Conservation (phyloP, 2,888 invertebrate species). For the Corbicula japonica region DNA sequence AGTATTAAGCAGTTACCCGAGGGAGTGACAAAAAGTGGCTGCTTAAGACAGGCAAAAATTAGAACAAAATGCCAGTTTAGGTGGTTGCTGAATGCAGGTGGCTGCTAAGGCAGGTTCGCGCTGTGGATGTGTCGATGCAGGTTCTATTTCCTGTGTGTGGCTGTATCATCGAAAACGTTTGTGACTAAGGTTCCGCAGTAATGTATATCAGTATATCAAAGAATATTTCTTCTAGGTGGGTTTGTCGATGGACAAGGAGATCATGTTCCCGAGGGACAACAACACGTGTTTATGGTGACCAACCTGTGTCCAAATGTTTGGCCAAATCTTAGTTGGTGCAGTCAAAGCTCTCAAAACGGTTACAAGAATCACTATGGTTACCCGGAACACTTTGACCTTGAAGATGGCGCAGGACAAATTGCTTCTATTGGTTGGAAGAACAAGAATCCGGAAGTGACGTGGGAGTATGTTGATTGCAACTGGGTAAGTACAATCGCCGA, state of each 20-base stretch:
- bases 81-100: too few relatives aligned
- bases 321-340: constrained; percentile 78
- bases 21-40: too few relatives aligned
- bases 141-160: too few relatives aligned
- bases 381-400: constrained; percentile 70
- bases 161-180: too few relatives aligned
- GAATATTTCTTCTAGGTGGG: too few relatives aligned
- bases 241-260: constrained; percentile 73
- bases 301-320: constrained; percentile 74
- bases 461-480: constrained; percentile 64
- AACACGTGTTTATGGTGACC: constrained; percentile 76
- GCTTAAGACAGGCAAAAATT: too few relatives aligned
- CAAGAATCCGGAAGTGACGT: constrained; percentile 74
- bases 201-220: too few relatives aligned
- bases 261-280: constrained; percentile 33
- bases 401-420: constrained; percentile 66
- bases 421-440: constrained; percentile 57
- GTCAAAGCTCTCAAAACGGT: constrained; percentile 56
- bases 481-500: constrained; percentile 3
- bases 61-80: too few relatives aligned
- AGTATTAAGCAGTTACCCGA: too few relatives aligned
- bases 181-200: too few relatives aligned
- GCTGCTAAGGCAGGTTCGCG: too few relatives aligned
- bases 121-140: too few relatives aligned
- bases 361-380: constrained; percentile 67